phyloP scores from a whole-genome alignment of 2,888 invertebrate species.

The Lithophane ornitopus region DNA sequence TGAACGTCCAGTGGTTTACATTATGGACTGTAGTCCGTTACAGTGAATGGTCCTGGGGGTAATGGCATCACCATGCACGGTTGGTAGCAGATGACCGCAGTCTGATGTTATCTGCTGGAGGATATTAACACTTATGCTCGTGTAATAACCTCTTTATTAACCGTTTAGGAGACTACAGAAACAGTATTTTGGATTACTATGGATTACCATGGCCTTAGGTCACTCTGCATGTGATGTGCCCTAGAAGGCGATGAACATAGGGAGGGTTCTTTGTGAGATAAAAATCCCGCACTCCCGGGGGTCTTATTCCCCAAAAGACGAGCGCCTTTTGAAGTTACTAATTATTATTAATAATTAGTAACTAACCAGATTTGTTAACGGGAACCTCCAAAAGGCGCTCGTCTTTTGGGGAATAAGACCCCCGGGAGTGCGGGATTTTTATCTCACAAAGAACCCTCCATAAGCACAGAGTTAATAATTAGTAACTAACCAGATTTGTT shows the following conservation, averaged over 20 bases:
- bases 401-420: too few species aligned
- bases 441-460: neutral
- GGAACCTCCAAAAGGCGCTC: neutral
- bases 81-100: constrained; percentile 52
- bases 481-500: neutral
- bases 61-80: constrained; percentile 43
- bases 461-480: neutral
- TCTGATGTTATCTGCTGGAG: constrained; percentile 12
- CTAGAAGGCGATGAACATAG: neutral
- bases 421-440: neutral
- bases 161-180: neutral
- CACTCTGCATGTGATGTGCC: too few species aligned
- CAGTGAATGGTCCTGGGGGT: constrained; percentile 38
- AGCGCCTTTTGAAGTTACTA: neutral
- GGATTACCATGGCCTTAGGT: too few species aligned
- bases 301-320: too few species aligned
- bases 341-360: too few species aligned
- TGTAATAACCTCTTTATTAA: constrained; percentile 20
- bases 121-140: constrained; percentile 18
- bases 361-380: neutral
- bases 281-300: neutral
- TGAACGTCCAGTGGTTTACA: neutral
- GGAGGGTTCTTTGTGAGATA: neutral
- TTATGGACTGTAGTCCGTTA: constrained; percentile 28
- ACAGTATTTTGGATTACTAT: neutral